Conservation (phyloP, 2,888 invertebrate genomes). For the Hydrotaea cyrtoneurina region DNA sequence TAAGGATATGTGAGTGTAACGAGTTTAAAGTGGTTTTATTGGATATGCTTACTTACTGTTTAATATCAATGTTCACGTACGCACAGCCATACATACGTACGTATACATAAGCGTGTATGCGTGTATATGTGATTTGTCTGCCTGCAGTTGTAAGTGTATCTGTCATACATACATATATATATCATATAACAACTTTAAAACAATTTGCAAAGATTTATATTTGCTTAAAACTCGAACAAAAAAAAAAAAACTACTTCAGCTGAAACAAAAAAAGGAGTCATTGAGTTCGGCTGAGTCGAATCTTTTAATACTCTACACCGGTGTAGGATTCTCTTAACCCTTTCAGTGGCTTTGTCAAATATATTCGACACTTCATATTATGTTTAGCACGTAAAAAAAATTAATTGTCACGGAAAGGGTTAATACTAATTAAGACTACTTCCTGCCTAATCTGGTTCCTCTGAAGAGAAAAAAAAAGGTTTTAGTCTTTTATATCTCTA, state of each 20-base stretch:
- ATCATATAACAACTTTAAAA: conserved; percentile 54
- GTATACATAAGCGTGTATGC: background rate
- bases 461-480: no score
- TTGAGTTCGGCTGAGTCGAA: no score
- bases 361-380: no score
- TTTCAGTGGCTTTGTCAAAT: no score
- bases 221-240: conserved; percentile 29
- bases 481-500: no score
- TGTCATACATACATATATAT: background rate
- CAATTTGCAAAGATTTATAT: conserved; percentile 60
- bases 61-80: conserved; percentile 37
- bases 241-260: background rate
- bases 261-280: background rate
- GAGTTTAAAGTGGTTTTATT: conserved; percentile 64
- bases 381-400: no score
- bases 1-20: conserved; percentile 58
- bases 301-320: no score
- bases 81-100: background rate
- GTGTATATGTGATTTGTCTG: conserved; percentile 14
- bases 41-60: conserved; percentile 65
- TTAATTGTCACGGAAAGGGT: no score
- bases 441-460: no score
- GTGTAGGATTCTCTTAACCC: no score
- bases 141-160: conserved; percentile 13
- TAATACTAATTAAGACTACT: no score